Conservation (phyloP, 2,797 vertebrate genomes). For the Pipistrellus pipistrellus region DNA sequence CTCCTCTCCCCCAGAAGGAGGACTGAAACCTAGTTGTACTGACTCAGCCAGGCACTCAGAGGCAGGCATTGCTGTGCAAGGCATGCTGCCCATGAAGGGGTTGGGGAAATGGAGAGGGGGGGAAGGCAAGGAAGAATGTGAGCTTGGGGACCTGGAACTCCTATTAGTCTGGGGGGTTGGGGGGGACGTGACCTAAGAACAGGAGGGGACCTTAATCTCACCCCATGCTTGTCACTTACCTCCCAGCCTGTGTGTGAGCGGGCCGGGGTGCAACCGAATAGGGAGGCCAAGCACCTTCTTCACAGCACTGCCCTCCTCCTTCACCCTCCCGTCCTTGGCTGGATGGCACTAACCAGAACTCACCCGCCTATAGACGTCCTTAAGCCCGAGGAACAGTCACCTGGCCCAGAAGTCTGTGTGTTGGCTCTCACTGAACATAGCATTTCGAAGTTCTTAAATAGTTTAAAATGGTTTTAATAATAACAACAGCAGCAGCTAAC, state of each 20-base stretch:
- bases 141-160: background rate
- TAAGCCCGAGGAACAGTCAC: background rate
- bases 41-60: background rate
- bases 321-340: too few species aligned
- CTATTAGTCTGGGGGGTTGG: background rate
- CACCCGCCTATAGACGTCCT: background rate
- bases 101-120: background rate
- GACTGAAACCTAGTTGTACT: background rate
- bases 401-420: background rate
- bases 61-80: background rate
- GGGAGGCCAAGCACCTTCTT: background rate
- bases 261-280: background rate
- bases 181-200: background rate
- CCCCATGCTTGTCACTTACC: background rate
- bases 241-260: background rate
- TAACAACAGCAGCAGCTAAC: background rate
- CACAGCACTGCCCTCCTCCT: too few species aligned
- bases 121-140: background rate
- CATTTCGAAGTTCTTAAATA: background rate
- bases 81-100: too few species aligned
- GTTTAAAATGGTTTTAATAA: background rate
- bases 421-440: background rate
- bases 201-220: background rate
- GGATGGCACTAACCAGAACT: background rate
- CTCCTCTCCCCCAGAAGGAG: background rate